Evolutionary conservation across 2,888 invertebrate species (phyloP).

Genomic region (Papilio demoleus): DNA sequence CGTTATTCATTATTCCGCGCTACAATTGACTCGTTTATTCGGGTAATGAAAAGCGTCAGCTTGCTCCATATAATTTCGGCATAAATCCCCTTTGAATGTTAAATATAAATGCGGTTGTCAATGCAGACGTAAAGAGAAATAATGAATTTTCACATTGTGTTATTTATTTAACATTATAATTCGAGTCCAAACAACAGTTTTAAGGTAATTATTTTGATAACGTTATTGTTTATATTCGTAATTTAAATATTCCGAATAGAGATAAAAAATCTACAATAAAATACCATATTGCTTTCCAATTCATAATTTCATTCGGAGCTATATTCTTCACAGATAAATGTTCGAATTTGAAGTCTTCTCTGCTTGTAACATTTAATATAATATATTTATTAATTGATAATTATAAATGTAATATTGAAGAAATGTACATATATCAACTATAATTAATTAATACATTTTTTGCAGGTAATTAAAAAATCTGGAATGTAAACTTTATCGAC

Average conservation of each 20-base stretch:
- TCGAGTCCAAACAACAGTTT: slow-evolving; percentile 6
- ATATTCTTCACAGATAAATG: too few species aligned
- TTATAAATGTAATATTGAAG: too few species aligned
- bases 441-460: slow-evolving; percentile 6
- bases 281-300: too few species aligned
- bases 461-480: slow-evolving; percentile 21
- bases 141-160: slow-evolving; percentile 17
- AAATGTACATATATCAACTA: too few species aligned
- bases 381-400: too few species aligned
- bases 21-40: slow-evolving; percentile 41
- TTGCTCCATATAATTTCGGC: slow-evolving; percentile 36
- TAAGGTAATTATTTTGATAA: not conserved
- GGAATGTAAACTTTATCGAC: not conserved
- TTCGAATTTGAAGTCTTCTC: too few species aligned
- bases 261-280: too few species aligned
- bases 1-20: slow-evolving; percentile 37
- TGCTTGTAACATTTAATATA: too few species aligned
- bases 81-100: slow-evolving; percentile 40
- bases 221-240: not conserved
- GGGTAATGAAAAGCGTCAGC: slow-evolving; percentile 41
- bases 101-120: slow-evolving; percentile 36
- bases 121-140: slow-evolving; percentile 30
- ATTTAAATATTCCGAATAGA: not conserved
- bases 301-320: too few species aligned
- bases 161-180: slow-evolving; percentile 21